Evolutionary conservation across 2,113 vertebrate species (phyloP), one percentile per base, ranked within the genome.

Genomic region (Etheostoma spectabile): DNA sequence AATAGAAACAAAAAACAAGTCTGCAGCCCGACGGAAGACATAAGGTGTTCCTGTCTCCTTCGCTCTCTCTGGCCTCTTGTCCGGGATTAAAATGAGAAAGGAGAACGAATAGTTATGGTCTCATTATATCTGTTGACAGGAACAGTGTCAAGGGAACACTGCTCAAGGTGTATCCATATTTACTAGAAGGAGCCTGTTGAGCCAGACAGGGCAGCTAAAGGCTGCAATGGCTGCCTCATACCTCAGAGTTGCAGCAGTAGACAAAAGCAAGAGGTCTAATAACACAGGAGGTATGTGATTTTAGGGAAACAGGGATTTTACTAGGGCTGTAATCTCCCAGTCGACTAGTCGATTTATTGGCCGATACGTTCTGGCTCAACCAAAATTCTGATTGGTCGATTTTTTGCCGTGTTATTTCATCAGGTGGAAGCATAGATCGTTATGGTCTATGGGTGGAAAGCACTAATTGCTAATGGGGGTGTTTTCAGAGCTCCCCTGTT

Each of bases 111-210:
- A 91, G 83, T 92, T 86, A 88, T 77, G 76, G 62, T 74, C 84
- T 90, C 85, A 85, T 92, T 90, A 91, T 83, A 79, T 80, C 78
- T 74, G 84, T 69, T 87, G 89, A 88, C 74, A 83, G 80, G 66
- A 61, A 65, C n/a, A 19, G 56, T 52, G 59, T 75, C 68, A 12
- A 35, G 78, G 72, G 84, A 89, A 60, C 11, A n/a, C 67, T 71
- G 59, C 71, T 79, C 45, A 62, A 86, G 75, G 75, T 71, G 66
- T 80, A 84, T 84, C 65, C 69, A 87, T 82, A 83, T 91, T 86
- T 84, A 87, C 75, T 59, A 64, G 79, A 83, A 73, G 68, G 21
- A 73, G 86, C 61, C 61, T 79, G 88, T 74, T 81, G 67, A 86
- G 76, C 66, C 64, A 74, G 72, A 89, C 72, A 59, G 62, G 73